These are phyloP conservation scores for Hemiscyllium ocellatum DNA, from an alignment of 2,113 vertebrate species.

Conservation along the genomic window DNA sequence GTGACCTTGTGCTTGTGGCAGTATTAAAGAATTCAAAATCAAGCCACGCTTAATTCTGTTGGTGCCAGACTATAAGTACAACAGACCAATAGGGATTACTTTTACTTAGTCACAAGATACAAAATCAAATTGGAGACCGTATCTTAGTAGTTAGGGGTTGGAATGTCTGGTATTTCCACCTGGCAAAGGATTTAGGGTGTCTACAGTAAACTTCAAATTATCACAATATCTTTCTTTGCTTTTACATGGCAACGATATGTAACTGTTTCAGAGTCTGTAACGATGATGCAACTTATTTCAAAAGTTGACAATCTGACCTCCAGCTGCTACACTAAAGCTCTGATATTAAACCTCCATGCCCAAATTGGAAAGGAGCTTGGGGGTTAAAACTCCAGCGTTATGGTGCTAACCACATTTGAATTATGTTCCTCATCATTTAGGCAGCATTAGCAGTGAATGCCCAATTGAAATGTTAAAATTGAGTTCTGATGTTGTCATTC, in stretches of 20 bases:
- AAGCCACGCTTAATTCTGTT: constrained; percentile 49
- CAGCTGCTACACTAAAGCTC: not conserved
- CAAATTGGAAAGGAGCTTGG: not conserved
- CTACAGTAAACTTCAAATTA: constrained; percentile 19
- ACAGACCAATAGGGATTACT: constrained; percentile 47
- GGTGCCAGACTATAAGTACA: constrained; percentile 48
- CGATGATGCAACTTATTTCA: not conserved
- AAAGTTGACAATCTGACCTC: constrained; percentile 6
- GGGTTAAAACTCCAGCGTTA: not conserved
- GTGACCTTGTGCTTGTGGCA: constrained; percentile 47
- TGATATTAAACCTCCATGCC: not conserved
- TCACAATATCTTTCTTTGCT: constrained; percentile 6
- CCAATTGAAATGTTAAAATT: not conserved
- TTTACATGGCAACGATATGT: not conserved
- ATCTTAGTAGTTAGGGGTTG: constrained; percentile 6
- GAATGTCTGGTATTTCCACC: constrained; percentile 35
- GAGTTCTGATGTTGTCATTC: not conserved
- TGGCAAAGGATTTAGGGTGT: constrained; percentile 11
- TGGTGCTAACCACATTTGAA: not conserved
- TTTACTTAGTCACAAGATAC: constrained; percentile 43
- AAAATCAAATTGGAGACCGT: constrained; percentile 41
- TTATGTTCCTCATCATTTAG: not conserved
- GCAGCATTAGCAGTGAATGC: too few species aligned
- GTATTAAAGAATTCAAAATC: constrained; percentile 45
- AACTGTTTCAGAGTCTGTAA: constrained; percentile 10